phyloP scores from a whole-genome alignment of 2,888 invertebrate species.

The Macrophya alboannulata region DNA sequence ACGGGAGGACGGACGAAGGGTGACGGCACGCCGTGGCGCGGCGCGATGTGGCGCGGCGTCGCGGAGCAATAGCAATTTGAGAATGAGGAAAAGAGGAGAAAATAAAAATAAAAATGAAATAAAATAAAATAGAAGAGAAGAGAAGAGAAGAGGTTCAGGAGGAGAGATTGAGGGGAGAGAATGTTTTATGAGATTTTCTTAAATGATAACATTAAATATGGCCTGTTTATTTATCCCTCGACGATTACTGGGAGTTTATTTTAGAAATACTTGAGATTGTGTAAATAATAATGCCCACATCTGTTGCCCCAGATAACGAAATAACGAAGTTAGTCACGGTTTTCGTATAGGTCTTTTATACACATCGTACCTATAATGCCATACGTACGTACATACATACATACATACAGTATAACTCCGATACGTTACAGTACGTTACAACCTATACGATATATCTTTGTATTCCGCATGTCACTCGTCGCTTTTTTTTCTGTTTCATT shows the following conservation, averaged over 20 bases:
- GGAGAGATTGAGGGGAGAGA: constrained; percentile 38
- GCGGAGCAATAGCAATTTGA: constrained; percentile 10
- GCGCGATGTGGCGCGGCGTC: neutral
- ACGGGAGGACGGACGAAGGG: constrained; percentile 53
- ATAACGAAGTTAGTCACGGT: constrained; percentile 39
- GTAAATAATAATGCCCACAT: constrained; percentile 66
- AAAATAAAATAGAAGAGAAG: constrained; percentile 59
- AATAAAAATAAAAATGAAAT: constrained; percentile 56
- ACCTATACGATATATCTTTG: neutral
- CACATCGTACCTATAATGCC: neutral
- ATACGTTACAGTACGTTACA: neutral
- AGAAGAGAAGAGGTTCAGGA: constrained; percentile 56
- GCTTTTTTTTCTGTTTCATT: neutral
- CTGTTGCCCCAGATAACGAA: constrained; percentile 72
- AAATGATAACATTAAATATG: constrained; percentile 66
- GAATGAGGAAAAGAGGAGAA: constrained; percentile 57
- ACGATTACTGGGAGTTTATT: constrained; percentile 61
- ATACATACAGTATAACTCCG: too few species aligned
- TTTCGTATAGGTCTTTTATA: neutral
- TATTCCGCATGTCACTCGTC: constrained; percentile 1
- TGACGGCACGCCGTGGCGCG: constrained; percentile 59
- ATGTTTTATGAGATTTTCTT: constrained; percentile 64
- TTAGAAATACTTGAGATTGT: constrained; percentile 64
- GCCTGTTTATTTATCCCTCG: constrained; percentile 64
- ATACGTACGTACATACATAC: neutral